Conservation (phyloP, 1,140 invertebrate species). For the Drosophila subobscura region DNA sequence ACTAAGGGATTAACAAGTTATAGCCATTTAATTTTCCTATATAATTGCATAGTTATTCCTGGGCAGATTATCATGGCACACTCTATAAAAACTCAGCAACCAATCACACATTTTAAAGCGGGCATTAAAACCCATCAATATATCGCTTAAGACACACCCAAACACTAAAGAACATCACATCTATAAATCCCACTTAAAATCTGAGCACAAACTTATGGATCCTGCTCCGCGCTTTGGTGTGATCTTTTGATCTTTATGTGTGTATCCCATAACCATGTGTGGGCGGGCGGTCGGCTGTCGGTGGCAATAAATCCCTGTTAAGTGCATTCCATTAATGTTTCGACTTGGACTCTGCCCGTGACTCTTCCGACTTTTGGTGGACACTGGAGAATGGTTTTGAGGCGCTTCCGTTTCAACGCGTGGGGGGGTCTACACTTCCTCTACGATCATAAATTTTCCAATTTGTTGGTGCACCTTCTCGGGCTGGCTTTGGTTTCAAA, state of each 20-base stretch:
- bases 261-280: slow-evolving; percentile 6
- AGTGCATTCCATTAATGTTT: slow-evolving; percentile 57
- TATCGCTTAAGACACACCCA: slow-evolving; percentile 20
- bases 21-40: slow-evolving; percentile 45
- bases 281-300: slow-evolving; percentile 38
- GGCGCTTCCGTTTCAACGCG: slow-evolving; percentile 66
- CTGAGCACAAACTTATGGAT: background rate
- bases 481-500: slow-evolving; percentile 34
- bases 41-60: background rate
- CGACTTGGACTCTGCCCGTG: slow-evolving; percentile 1
- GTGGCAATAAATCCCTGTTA: slow-evolving; percentile 71
- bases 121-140: slow-evolving; percentile 23
- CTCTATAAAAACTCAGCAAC: background rate
- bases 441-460: slow-evolving; percentile 56
- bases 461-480: slow-evolving; percentile 44
- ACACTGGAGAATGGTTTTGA: slow-evolving; percentile 7
- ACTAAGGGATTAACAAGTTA: too few relatives aligned
- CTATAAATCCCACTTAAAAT: slow-evolving; percentile 4
- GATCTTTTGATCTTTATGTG: slow-evolving; percentile 46
- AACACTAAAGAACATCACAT: background rate
- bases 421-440: slow-evolving; percentile 49
- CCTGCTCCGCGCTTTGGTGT: background rate
- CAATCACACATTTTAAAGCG: slow-evolving; percentile 27
- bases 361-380: slow-evolving; percentile 8
- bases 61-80: too few relatives aligned